phyloP scores from a whole-genome alignment of 1,140 invertebrate species.

The Cydia fagiglandana region DNA sequence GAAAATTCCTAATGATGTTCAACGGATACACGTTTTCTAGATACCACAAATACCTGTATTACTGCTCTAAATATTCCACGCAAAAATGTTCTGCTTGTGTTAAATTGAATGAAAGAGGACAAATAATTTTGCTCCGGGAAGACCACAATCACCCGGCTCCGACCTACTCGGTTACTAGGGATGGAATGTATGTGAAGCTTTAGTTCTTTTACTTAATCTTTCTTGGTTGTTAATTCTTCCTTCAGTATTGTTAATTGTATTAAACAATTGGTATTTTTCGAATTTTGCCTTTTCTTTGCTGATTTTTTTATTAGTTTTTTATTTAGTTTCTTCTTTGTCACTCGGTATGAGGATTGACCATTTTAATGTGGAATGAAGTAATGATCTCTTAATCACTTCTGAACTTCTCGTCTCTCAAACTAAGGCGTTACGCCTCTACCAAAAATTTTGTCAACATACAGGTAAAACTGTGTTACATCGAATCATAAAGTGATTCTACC shows the following conservation, averaged over 20 bases:
- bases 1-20: slow-evolving; percentile 18
- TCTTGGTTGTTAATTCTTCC: neutral
- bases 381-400: no score
- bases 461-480: no score
- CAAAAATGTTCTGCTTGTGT: neutral
- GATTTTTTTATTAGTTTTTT: no score
- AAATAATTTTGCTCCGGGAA: neutral
- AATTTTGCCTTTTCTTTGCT: no score
- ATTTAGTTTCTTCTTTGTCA: no score
- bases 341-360: no score
- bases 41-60: slow-evolving; percentile 5
- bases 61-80: neutral
- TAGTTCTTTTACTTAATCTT: neutral
- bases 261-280: no score
- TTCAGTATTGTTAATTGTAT: neutral
- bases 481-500: no score
- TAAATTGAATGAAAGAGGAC: slow-evolving; percentile 5
- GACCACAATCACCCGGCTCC: neutral
- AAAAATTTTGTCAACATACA: no score
- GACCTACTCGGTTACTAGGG: neutral
- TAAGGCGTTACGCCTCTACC: no score
- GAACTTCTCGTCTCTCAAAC: no score
- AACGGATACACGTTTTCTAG: slow-evolving; percentile 10
- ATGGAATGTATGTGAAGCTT: slow-evolving; percentile 8
- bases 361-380: no score